A percentile compares a stretch with the other conserved stretches of the same genome.
Evolutionary conservation across 2,797 vertebrate species (phyloP).

Genomic region (Distichodus sexfasciatus): DNA sequence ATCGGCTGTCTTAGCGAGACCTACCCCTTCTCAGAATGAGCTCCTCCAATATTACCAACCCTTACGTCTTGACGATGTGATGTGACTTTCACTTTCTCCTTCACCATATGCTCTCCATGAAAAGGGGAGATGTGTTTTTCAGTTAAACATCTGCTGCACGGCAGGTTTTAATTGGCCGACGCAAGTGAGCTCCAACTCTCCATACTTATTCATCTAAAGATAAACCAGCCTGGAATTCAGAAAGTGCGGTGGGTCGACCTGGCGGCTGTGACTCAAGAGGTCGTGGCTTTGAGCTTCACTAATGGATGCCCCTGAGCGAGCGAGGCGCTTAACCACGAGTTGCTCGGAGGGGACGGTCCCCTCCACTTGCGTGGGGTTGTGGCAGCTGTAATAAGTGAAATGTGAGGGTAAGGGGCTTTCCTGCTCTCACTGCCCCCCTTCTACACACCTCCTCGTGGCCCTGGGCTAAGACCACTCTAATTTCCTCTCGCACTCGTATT

Average conservation of each 20-base stretch:
- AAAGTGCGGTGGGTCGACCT: neutral
- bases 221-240: neutral
- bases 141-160: neutral
- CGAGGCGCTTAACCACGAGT: neutral
- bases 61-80: neutral
- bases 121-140: neutral
- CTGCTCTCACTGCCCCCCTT: neutral
- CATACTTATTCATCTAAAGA: neutral
- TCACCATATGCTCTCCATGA: neutral
- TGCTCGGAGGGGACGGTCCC: neutral
- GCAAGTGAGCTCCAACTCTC: neutral
- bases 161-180: neutral
- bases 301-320: neutral
- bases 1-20: neutral
- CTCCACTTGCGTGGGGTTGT: too few species aligned
- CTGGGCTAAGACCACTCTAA: too few species aligned
- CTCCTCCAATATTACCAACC: neutral
- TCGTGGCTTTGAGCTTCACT: neutral
- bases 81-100: neutral
- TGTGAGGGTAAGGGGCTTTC: neutral
- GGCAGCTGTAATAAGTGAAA: neutral
- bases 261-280: neutral
- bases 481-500: too few species aligned
- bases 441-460: neutral
- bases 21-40: neutral